These are phyloP conservation scores for Pseudorectes ferrugineus DNA, from an alignment of 2,113 vertebrate genomes.

Conservation along the genomic window DNA sequence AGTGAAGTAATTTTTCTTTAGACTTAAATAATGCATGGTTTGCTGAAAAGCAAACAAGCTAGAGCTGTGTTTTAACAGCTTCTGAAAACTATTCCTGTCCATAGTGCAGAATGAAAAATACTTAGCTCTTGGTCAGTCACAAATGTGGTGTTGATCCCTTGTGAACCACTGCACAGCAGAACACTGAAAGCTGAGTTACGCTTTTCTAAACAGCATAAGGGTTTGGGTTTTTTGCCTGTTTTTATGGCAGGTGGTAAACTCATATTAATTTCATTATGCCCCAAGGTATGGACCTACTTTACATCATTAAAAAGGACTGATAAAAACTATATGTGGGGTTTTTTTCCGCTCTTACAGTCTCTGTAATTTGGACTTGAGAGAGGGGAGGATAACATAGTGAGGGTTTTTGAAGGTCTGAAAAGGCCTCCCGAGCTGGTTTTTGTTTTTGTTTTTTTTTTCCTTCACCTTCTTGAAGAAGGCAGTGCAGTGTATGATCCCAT, in stretches of 20 bases:
- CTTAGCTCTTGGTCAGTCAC: background rate
- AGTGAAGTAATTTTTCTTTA: background rate
- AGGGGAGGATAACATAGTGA: background rate
- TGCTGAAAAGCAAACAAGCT: background rate
- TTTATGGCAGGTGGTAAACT: background rate
- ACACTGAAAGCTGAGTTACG: accelerated
- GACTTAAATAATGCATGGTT: background rate
- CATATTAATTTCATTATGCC: background rate
- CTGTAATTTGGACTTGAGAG: background rate
- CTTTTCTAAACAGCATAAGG: background rate
- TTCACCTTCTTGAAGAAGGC: background rate
- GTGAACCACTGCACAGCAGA: background rate
- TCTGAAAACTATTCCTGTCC: background rate
- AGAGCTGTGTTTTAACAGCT: background rate
- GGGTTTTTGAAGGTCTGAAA: background rate
- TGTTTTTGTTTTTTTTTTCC: background rate
- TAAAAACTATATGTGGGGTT: background rate
- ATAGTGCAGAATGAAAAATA: background rate
- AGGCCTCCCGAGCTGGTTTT: background rate
- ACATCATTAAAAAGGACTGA: background rate
- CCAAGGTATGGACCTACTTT: background rate
- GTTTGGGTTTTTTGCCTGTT: background rate
- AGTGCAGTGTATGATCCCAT: background rate
- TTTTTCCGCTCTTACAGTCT: background rate
- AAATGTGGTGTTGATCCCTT: background rate